Conservation (phyloP, 1,140 invertebrate genomes). For the Leptopilina boulardi region DNA sequence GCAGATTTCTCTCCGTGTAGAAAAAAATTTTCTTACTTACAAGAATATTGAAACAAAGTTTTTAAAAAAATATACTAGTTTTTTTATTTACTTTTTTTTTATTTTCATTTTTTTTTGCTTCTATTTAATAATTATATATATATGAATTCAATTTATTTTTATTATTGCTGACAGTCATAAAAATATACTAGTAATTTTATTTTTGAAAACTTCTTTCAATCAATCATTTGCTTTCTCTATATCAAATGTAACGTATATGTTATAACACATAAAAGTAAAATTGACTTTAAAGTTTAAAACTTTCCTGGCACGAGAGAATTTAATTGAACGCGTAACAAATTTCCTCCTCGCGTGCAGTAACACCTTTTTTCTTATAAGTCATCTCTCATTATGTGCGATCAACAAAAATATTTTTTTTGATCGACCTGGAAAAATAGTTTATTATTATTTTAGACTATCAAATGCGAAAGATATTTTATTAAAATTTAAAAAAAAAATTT, state of each 20-base stretch:
- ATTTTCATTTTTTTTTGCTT: no score
- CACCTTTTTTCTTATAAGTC: not conserved
- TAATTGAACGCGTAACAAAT: slow-evolving; percentile 15
- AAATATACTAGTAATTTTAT: not conserved
- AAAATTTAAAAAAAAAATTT: not conserved
- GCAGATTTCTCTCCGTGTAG: no score
- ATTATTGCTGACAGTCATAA: not conserved
- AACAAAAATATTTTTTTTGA: not conserved
- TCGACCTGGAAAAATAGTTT: not conserved
- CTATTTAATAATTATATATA: no score
- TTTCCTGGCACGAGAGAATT: not conserved
- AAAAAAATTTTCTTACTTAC: no score
- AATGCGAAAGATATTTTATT: no score
- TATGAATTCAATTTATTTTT: no score
- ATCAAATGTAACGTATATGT: not conserved
- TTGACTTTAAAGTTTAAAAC: slow-evolving; percentile 12
- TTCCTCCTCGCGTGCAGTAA: not conserved
- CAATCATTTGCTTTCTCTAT: not conserved
- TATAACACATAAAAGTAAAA: slow-evolving; percentile 16
- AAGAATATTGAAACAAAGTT: no score
- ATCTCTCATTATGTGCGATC: not conserved
- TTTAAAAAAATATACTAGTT: no score
- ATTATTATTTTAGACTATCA: no score
- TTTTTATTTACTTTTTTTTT: no score
- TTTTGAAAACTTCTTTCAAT: not conserved